Evolutionary conservation across 1,140 invertebrate genomes (phyloP).

Genomic region (Solenopsis invicta): DNA sequence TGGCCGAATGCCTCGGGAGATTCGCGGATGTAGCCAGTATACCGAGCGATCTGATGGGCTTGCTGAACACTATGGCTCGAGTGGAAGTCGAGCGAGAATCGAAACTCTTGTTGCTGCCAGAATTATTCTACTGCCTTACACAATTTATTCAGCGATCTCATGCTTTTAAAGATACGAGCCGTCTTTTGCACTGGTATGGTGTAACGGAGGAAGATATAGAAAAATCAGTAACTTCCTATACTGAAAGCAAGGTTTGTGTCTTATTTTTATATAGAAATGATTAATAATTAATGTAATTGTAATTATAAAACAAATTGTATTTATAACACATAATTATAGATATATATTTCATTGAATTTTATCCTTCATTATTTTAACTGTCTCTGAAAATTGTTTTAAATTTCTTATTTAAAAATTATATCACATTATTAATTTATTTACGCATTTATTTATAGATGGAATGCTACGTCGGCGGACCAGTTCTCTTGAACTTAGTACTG

Average conservation of each 20-base stretch:
- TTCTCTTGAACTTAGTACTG: constrained; percentile 79
- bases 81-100: constrained; percentile 24
- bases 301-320: too few relatives aligned
- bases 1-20: constrained; percentile 28
- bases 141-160: constrained; percentile 73
- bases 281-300: neutral
- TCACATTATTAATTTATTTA: neutral
- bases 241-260: neutral
- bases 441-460: constrained; percentile 10
- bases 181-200: constrained; percentile 63
- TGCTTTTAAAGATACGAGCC: constrained; percentile 68
- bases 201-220: constrained; percentile 52
- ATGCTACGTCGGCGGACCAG: constrained; percentile 56
- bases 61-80: constrained; percentile 73
- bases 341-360: neutral
- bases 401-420: constrained; percentile 5
- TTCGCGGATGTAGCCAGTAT: constrained; percentile 78
- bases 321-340: neutral
- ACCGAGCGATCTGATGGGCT: constrained; percentile 76
- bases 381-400: neutral
- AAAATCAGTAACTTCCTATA: constrained; percentile 7
- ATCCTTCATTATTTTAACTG: neutral
- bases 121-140: constrained; percentile 71
- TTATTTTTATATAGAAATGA: neutral
- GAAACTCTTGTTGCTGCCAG: constrained; percentile 64